Percentiles rank a stretch among this genome's conserved stretches.
Evolutionary conservation across 2,888 invertebrate genomes (phyloP).

Genomic region (Erannis defoliaria): DNA sequence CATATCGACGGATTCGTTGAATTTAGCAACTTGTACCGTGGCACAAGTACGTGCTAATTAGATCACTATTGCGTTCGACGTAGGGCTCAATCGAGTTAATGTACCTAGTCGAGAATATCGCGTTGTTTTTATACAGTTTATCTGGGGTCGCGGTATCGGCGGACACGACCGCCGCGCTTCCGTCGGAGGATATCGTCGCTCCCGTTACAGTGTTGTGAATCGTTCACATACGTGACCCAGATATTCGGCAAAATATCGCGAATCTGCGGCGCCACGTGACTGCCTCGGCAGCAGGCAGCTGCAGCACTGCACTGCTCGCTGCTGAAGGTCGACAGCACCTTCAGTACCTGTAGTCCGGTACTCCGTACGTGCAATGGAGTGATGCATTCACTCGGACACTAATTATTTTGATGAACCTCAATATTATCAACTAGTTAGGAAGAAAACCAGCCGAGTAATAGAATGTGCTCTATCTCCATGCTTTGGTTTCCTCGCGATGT

Average conservation of each 20-base stretch:
- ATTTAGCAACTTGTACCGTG: neutral
- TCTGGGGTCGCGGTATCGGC: conserved; percentile 64
- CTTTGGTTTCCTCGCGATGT: too few species aligned
- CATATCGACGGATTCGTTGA: conserved; percentile 13
- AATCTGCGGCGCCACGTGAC: neutral
- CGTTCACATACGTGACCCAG: conserved; percentile 52
- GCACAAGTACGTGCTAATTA: neutral
- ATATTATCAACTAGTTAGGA: too few species aligned
- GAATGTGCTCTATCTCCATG: too few species aligned
- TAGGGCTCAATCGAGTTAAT: conserved; percentile 1
- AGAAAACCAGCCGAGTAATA: too few species aligned
- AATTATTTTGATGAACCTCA: too few species aligned
- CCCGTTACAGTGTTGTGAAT: conserved; percentile 42
- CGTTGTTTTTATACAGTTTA: conserved; percentile 61
- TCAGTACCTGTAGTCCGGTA: too few species aligned
- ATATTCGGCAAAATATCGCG: conserved; percentile 39
- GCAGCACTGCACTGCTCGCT: too few species aligned
- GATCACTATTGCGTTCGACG: neutral
- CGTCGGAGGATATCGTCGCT: conserved; percentile 53
- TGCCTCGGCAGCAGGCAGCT: too few species aligned
- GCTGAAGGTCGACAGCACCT: too few species aligned
- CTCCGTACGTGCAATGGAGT: too few species aligned
- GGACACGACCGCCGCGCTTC: conserved; percentile 69
- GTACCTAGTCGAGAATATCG: conserved; percentile 39
- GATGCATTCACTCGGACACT: too few species aligned